Base-by-base conservation (phyloP, 2,888 invertebrate species). In the Himalopsyche kuldschensis region DNA sequence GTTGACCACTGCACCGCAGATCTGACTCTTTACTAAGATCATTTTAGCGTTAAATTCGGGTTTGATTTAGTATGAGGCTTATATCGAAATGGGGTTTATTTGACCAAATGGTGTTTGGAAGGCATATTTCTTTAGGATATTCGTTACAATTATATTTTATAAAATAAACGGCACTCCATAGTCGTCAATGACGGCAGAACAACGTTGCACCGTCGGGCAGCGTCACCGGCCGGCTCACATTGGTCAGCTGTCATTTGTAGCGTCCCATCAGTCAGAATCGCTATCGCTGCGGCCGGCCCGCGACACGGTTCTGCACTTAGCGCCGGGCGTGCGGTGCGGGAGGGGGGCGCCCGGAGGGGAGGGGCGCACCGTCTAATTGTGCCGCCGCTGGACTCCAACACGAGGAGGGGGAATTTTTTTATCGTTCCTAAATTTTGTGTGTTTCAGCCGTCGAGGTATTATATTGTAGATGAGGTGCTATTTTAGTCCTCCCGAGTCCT, bases 281-380 rank as follows among this genome's bases (percentile, higher is more conserved):
- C 85, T 86, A 86, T 86, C 85, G 85, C 84, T 30, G 75, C 75
- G 75, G 35, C 31, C 32, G 75, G 81, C 24, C 77, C 82, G 55
- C 83, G 81, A 86, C 85, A 86, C 78, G 85, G 83, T 84, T 86
- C 84, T 86, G 85, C 85, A 86, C 85, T 86, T 86, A 86, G 85
- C 83, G 82, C 47, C 77, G 76, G 78, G 31, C 55, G 78, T 30
- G 55, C 77, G 75, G 47, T 41, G 41, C 55, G 76, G 79, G 27
- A 41, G n/a, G 79, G 69, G 78, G 27, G 78, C 27, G 81, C n/a
- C 6, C 8, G 75, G 75, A 41, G 76, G 17, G 47, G 77, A 77
- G 78, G 79, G 78, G 77, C 47, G 63, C 69, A 24, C n/a, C 55
- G 41, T 81, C 82, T 84, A 82, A 82, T 84, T 83, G 83, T 80